Evolutionary conservation across 2,797 vertebrate genomes (phyloP), one percentile per base, ranked within the genome.

Genomic region (Ptychobarbus kaznakovi): DNA sequence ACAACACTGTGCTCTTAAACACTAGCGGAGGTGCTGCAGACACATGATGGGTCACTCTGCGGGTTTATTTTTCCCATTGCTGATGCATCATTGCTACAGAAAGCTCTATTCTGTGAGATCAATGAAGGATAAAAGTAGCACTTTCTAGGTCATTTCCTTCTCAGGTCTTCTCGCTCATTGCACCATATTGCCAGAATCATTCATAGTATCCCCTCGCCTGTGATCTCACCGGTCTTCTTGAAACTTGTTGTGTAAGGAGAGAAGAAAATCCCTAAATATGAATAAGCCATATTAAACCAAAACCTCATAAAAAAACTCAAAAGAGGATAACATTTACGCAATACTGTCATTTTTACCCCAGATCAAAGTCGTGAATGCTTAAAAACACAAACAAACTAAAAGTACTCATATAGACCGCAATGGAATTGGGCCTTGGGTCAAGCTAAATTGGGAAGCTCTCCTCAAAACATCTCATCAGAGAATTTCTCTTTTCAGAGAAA

Each of bases 401-500:
- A 89, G 80, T 86, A 90, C 83, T 90, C 5, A 2, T 74, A 91
- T 74, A 91, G 88, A 83, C 76, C 86, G 89, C 89, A 83, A 84
- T 90, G 89, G 56, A 83, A 83, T 81, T 49, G 58, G 86, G 56
- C 74, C 87, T 86, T 32, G 56, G 93, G 92, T 91, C 91, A 89
- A 40, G 65, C 83, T 86, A 88, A 91, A 91, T 83, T 89, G 87
- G 87, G 88, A 72, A 81, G 46, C 58, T 28, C 86, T 87, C 75
- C 82, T 74, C 32, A 75, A 86, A 72, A 78, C 22, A 86, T 90
- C 91, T 93, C 91, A 92, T 87, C 81, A 84, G 80, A 84, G 89
- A 85, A 86, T 84, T 73, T 91, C 90, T 82, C 90, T 82, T 89
- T 79, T 75, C 44, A 53, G 44, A 46, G 9, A 66, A 83, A 51